phyloP scores from a whole-genome alignment of 2,888 invertebrate species.

The Stomorhina lunata region DNA sequence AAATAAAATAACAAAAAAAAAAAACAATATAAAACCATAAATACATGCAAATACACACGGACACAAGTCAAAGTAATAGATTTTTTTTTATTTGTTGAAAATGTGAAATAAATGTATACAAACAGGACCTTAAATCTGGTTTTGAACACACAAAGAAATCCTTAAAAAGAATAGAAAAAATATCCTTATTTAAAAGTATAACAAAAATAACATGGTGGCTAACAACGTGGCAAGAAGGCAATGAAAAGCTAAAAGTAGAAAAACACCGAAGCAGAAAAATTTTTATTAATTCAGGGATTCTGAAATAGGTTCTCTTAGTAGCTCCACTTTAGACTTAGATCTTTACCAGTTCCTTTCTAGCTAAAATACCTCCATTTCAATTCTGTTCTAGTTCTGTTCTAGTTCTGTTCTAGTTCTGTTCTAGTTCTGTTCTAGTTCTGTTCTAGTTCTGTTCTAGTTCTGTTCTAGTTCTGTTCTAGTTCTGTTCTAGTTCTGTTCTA shows the following conservation, averaged over 20 bases:
- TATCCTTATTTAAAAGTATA: constrained; percentile 64
- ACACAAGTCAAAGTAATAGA: constrained; percentile 59
- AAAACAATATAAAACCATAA: constrained; percentile 74
- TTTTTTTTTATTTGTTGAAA: constrained; percentile 20
- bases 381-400: too few species aligned
- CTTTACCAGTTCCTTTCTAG: too few species aligned
- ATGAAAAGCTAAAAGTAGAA: constrained; percentile 44
- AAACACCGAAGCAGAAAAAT: constrained; percentile 53
- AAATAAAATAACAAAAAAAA: constrained; percentile 51
- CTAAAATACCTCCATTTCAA: too few species aligned
- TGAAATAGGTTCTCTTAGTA: too few species aligned
- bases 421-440: too few species aligned
- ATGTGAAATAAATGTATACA: constrained; percentile 54
- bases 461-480: too few species aligned
- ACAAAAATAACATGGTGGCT: constrained; percentile 68
- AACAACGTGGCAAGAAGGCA: constrained; percentile 59
- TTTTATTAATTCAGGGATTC: background rate
- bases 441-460: too few species aligned
- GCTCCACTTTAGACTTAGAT: too few species aligned
- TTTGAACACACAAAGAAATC: constrained; percentile 44
- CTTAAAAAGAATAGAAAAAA: constrained; percentile 17
- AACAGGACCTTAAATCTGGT: constrained; percentile 70
- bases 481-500: too few species aligned
- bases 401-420: too few species aligned
- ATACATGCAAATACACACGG: constrained; percentile 60